Evolutionary conservation across 2,888 invertebrate genomes (phyloP).

Genomic region (Protodeltote pygarga): DNA sequence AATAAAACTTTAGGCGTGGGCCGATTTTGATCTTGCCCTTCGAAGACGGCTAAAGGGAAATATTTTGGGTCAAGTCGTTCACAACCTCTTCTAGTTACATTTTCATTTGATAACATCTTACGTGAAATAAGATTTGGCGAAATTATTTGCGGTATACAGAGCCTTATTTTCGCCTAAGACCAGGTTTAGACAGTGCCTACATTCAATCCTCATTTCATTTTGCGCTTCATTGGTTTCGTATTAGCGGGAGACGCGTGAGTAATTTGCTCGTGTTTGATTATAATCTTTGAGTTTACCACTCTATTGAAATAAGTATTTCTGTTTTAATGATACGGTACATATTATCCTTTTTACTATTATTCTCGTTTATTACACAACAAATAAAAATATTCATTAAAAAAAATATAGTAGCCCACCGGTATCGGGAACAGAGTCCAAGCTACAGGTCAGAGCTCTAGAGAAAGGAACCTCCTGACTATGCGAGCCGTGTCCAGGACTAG

Average conservation of each 20-base stretch:
- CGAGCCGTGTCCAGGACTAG: no score
- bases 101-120: constrained; percentile 62
- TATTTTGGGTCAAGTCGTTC: constrained; percentile 61
- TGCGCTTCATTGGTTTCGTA: constrained; percentile 14
- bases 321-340: no score
- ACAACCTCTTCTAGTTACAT: constrained; percentile 60
- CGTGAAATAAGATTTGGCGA: constrained; percentile 59
- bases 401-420: no score
- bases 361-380: no score
- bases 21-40: constrained; percentile 64
- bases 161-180: constrained; percentile 30
- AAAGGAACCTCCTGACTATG: no score
- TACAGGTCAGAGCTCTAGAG: no score
- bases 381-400: no score
- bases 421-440: no score
- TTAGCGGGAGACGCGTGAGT: constrained; percentile 2
- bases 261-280: neutral
- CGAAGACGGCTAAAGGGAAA: constrained; percentile 60
- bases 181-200: constrained; percentile 12
- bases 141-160: constrained; percentile 40
- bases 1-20: constrained; percentile 68
- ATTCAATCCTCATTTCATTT: constrained; percentile 12
- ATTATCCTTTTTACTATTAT: no score
- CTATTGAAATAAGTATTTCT: neutral
- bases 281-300: neutral